Evolutionary conservation across 2,797 vertebrate species (phyloP).

Genomic region (Hipposideros larvatus): DNA sequence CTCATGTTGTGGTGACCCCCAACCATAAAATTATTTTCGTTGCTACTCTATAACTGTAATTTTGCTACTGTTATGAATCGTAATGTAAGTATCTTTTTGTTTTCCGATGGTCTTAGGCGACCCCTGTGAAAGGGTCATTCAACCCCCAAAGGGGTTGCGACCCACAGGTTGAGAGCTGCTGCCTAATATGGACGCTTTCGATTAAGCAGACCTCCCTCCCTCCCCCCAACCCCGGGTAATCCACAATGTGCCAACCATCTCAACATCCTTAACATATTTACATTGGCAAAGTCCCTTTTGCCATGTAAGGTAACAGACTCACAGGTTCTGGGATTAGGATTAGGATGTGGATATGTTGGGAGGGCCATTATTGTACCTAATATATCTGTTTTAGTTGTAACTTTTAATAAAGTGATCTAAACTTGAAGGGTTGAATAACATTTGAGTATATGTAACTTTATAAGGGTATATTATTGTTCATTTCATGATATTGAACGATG

Average conservation of each 20-base stretch:
- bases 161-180: too few species aligned
- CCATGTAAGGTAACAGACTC: too few species aligned
- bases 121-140: too few species aligned
- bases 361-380: background rate
- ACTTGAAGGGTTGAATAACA: background rate
- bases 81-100: too few species aligned
- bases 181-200: background rate
- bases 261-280: background rate
- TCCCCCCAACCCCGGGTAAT: background rate
- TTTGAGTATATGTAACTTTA: background rate
- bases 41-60: too few species aligned
- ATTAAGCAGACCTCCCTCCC: background rate
- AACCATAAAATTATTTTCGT: too few species aligned
- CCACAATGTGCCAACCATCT: background rate
- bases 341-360: background rate
- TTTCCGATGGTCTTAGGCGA: too few species aligned
- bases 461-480: background rate
- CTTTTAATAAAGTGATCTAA: background rate
- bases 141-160: too few species aligned
- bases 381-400: background rate
- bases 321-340: background rate
- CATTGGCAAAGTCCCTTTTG: background rate
- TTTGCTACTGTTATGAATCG: too few species aligned
- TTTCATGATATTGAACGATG: background rate
- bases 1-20: too few species aligned